Conservation (phyloP, 2,113 vertebrate species). For the Collichthys lucidus region DNA sequence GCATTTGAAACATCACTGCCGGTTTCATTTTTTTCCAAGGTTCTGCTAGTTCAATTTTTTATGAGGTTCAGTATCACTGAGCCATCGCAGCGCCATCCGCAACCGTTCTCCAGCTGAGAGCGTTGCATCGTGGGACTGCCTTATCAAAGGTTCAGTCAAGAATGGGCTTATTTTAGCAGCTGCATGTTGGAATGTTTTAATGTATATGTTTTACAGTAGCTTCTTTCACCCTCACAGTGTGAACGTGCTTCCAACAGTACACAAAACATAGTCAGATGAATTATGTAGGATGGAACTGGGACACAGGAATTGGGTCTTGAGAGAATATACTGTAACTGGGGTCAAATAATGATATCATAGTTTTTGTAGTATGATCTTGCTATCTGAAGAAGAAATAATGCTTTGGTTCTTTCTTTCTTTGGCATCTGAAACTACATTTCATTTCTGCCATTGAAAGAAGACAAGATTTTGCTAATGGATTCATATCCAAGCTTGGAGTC, state of each 20-base stretch:
- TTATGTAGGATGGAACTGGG: neutral
- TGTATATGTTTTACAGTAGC: neutral
- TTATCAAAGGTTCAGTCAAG: neutral
- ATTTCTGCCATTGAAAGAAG: neutral
- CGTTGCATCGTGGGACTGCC: neutral
- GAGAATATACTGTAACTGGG: neutral
- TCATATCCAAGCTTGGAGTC: neutral
- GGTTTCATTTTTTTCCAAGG: neutral
- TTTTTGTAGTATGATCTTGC: neutral
- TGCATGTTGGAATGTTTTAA: neutral
- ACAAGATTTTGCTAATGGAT: neutral
- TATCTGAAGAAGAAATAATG: neutral
- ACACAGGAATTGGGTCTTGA: neutral
- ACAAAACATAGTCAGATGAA: neutral
- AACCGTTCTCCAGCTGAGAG: neutral
- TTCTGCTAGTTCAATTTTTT: neutral
- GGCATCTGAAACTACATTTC: neutral
- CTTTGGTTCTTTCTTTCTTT: neutral
- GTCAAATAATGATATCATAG: neutral
- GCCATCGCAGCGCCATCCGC: neutral
- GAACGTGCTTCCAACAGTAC: neutral
- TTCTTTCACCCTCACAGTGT: neutral
- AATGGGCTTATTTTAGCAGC: neutral
- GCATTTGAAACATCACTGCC: neutral
- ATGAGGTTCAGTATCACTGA: neutral